Percentiles rank a stretch among this genome's conserved stretches.
These are phyloP conservation scores for Nephrotoma appendiculata DNA, from an alignment of 2,888 invertebrate species.

Conservation along the genomic window DNA sequence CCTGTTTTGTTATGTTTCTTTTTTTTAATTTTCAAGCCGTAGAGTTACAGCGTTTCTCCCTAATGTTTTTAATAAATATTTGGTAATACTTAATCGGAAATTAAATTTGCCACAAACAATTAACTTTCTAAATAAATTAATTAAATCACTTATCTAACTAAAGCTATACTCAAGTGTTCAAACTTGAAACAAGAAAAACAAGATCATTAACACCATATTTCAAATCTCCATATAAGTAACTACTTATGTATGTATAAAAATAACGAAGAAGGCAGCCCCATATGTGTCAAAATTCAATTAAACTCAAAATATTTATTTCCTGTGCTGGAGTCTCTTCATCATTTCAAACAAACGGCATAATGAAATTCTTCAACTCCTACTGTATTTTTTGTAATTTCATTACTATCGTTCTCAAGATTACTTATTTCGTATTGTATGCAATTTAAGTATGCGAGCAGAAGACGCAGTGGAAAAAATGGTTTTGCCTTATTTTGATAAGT, in stretches of 20 bases:
- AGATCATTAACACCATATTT: background rate
- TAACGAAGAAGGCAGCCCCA: background rate
- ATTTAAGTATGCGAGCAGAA: background rate
- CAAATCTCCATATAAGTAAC: background rate
- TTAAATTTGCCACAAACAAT: background rate
- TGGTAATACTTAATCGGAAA: background rate
- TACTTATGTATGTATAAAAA: background rate
- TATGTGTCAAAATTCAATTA: background rate
- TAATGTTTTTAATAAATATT: too few species aligned
- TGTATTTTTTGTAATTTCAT: background rate
- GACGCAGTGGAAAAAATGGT: background rate
- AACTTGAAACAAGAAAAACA: background rate
- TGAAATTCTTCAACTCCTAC: background rate
- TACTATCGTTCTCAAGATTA: background rate
- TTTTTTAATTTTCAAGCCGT: too few species aligned
- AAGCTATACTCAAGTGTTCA: background rate
- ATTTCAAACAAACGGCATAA: background rate
- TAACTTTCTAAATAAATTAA: background rate
- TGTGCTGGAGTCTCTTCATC: background rate
- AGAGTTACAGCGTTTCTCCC: too few species aligned
- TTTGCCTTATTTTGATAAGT: background rate
- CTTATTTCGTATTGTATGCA: background rate
- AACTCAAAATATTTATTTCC: background rate
- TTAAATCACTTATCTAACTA: background rate
- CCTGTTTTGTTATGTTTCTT: too few species aligned